Conservation (phyloP, 2,888 invertebrate species). For the Colletes collaris region DNA sequence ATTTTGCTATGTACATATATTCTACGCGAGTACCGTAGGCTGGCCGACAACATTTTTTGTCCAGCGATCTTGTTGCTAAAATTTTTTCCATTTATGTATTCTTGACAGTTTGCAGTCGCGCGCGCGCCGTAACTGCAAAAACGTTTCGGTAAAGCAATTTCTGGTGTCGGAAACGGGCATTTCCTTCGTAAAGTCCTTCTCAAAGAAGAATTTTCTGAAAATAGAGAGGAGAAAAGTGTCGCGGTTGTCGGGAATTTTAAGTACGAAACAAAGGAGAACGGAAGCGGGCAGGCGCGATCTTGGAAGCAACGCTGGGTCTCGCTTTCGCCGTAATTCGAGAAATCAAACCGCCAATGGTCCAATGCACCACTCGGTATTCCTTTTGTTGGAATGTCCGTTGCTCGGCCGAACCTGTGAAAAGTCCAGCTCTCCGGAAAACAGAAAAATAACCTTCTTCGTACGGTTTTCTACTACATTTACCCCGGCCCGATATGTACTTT, state of each 20-base stretch:
- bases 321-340: slow-evolving; percentile 24
- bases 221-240: background rate
- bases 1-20: too few species aligned
- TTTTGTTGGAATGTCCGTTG: slow-evolving; percentile 37
- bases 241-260: background rate
- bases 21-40: too few species aligned
- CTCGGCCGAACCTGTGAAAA: slow-evolving; percentile 6
- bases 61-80: too few species aligned
- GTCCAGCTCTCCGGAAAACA: slow-evolving; percentile 22
- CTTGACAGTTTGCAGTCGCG: too few species aligned
- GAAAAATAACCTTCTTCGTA: slow-evolving; percentile 52
- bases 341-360: slow-evolving; percentile 47
- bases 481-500: slow-evolving; percentile 28
- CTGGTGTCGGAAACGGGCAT: slow-evolving; percentile 11
- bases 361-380: slow-evolving; percentile 41
- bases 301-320: background rate
- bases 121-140: too few species aligned
- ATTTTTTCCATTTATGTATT: too few species aligned
- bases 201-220: slow-evolving; percentile 9
- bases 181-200: slow-evolving; percentile 3
- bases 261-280: background rate
- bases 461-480: slow-evolving; percentile 59
- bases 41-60: too few species aligned
- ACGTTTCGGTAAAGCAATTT: slow-evolving; percentile 23
- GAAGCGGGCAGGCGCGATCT: background rate